Percentiles rank a stretch among this genome's conserved stretches.
These are phyloP conservation scores for Stegodyphus dumicola DNA, from an alignment of 1,140 invertebrate genomes.

Conservation along the genomic window DNA sequence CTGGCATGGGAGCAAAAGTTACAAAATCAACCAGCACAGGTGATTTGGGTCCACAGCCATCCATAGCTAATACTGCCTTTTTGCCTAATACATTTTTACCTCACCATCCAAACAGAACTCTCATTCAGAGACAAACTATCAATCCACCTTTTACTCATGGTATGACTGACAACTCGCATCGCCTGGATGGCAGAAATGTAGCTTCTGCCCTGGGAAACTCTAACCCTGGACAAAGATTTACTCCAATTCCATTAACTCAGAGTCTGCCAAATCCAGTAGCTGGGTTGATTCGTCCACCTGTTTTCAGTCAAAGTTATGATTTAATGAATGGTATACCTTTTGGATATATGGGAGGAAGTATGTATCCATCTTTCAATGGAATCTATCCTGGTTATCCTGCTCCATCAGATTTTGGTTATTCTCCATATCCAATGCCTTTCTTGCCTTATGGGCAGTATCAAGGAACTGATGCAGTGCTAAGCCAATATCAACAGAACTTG, in stretches of 20 bases:
- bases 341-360: conserved; percentile 22
- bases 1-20: conserved; percentile 20
- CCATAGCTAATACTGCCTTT: neutral
- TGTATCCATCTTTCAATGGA: conserved; percentile 17
- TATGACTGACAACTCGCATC: conserved; percentile 58
- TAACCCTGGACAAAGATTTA: conserved; percentile 20
- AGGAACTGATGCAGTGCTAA: neutral
- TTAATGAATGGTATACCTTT: conserved; percentile 14
- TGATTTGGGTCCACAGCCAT: conserved; percentile 30
- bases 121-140: conserved; percentile 5
- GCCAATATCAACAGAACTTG: neutral
- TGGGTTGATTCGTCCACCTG: neutral
- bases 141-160: conserved; percentile 61
- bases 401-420: neutral
- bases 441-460: conserved; percentile 1
- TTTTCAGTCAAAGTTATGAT: conserved; percentile 25
- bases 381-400: conserved; percentile 12
- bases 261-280: conserved; percentile 8
- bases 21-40: conserved; percentile 62
- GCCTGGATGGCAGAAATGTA: neutral
- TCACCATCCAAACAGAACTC: neutral
- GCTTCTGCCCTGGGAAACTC: neutral
- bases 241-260: neutral
- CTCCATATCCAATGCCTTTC: conserved; percentile 4
- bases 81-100: neutral